These are phyloP conservation scores for Osmoderma eremita DNA, from an alignment of 2,888 invertebrate genomes.

Conservation along the genomic window DNA sequence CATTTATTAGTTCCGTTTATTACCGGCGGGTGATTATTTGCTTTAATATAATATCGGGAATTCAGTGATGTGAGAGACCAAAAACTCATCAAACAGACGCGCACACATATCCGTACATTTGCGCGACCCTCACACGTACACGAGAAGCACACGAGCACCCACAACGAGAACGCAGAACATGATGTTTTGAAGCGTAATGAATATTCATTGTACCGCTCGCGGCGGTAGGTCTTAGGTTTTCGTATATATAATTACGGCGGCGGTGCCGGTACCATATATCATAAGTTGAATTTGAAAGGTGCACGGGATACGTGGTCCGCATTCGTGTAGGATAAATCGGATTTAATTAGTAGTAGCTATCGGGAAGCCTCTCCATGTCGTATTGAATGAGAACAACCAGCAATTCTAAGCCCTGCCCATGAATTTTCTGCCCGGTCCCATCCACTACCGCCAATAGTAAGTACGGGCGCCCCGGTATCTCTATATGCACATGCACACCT, in stretches of 20 bases:
- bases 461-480: too few species aligned
- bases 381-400: conserved; percentile 40
- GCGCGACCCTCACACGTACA: not conserved
- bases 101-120: conserved; percentile 6
- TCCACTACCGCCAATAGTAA: conserved; percentile 1
- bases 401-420: conserved; percentile 36
- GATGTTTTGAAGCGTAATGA: conserved; percentile 59
- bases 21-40: conserved; percentile 5
- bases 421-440: conserved; percentile 18
- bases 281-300: conserved; percentile 61
- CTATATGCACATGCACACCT: not conserved
- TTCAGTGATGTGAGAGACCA: not conserved
- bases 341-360: conserved; percentile 57
- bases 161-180: conserved; percentile 41
- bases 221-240: conserved; percentile 59
- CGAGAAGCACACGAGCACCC: not conserved
- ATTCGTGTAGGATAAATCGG: conserved; percentile 57
- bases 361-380: conserved; percentile 43
- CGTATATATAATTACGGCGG: conserved; percentile 59
- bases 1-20: not conserved
- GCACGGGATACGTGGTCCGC: conserved; percentile 57
- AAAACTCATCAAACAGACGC: conserved; percentile 5
- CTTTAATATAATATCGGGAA: conserved; percentile 19
- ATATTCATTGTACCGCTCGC: conserved; percentile 60
- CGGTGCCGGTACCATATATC: conserved; percentile 57